A percentile compares a stretch with the other conserved stretches of the same genome.
Evolutionary conservation across 2,888 invertebrate genomes (phyloP).

Genomic region (Netelia fuscicornis): DNA sequence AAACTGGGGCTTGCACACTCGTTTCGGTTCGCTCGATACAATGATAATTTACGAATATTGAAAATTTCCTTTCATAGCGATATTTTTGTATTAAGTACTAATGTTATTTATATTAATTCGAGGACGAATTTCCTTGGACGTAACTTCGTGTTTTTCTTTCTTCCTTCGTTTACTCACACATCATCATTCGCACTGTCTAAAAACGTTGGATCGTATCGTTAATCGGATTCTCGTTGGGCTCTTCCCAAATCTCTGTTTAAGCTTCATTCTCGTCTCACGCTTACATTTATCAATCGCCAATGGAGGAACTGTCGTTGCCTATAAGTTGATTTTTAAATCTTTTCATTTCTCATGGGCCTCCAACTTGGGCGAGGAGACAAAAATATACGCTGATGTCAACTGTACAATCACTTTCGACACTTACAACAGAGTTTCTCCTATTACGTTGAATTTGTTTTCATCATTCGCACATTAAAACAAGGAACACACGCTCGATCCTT

Average conservation of each 20-base stretch:
- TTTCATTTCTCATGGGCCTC: too few species aligned
- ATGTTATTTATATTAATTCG: constrained; percentile 45
- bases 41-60: constrained; percentile 54
- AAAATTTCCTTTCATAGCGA: constrained; percentile 45
- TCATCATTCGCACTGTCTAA: constrained; percentile 28
- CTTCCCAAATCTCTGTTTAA: constrained; percentile 16
- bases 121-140: constrained; percentile 67
- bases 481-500: too few species aligned
- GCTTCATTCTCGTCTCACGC: constrained; percentile 16
- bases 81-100: constrained; percentile 44
- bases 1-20: too few species aligned
- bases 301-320: constrained; percentile 18
- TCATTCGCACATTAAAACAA: too few species aligned
- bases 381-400: too few species aligned
- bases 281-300: constrained; percentile 38
- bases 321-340: too few species aligned
- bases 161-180: neutral
- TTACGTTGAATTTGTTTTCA: too few species aligned
- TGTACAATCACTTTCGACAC: too few species aligned
- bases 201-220: constrained; percentile 41
- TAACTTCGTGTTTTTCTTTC: constrained; percentile 52
- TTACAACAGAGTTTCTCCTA: too few species aligned
- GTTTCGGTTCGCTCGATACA: neutral
- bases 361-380: too few species aligned
- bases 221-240: constrained; percentile 15